Base-by-base conservation (phyloP, 2,888 invertebrate genomes). In the Volucella zonaria region DNA sequence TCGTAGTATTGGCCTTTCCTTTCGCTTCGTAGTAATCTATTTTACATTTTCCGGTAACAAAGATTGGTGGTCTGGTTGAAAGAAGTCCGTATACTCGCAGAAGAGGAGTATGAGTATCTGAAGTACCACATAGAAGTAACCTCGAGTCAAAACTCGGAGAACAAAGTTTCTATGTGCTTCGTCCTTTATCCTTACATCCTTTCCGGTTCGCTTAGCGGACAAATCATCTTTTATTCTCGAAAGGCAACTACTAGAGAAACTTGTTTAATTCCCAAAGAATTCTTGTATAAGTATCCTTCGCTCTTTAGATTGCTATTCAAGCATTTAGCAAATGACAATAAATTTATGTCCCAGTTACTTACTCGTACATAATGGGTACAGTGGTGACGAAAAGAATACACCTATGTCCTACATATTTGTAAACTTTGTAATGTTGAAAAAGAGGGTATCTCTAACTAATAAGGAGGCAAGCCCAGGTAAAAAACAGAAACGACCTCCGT, bases 111-210 rank as follows among this genome's bases (percentile, higher is more conserved):
- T 2, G 18, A 23, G 18, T 31, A 68, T 62, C 61, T 45, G 40
- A 71, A 68, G 77, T 56, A 73, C 2, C 2, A 23, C 3, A 23
- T 23, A 3, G 18, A 23, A 23, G 73, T 61, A 68, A 68, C 54
- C 71, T 52, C 49, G 58, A 79, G 79, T 74, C 70, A 74, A 70
- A 78, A 79, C 47, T 82, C 62, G 56, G 62, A 68, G 73, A 62
- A 73, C 54, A 78, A 73, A 74, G 77, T 82, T 73, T 58, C 49
- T 23, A 15, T 31, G 31, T 31, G 31, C 31, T 6, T 31, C 6
- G 6, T 31, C 31, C 31, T 40, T 45, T 38, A 4, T 42, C 38
- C 8, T 14, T 23, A 42, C 40, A 18, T 2, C 31, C 40, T 42
- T 42, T 54, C 6, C 14, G 47, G 15, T 43, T 45, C 42, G 59